Evolutionary conservation across 2,113 vertebrate species (phyloP).

Genomic region (Phalacrocorax pelagicus): DNA sequence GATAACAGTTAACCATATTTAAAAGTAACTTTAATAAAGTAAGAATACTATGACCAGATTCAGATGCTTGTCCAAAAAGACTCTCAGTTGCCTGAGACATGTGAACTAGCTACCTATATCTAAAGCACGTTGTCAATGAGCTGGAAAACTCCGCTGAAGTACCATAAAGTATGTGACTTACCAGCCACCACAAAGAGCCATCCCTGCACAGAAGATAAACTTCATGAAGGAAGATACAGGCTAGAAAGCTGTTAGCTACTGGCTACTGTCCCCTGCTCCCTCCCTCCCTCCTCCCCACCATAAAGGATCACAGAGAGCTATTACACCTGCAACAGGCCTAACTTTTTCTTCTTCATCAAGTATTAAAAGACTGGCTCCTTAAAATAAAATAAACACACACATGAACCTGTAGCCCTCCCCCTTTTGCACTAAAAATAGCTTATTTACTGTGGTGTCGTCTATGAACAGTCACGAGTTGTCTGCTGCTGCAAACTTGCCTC

Average conservation of each 20-base stretch:
- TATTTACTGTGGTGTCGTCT: conserved; percentile 77
- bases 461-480: conserved; percentile 76
- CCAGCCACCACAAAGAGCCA: conserved; percentile 43
- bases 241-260: conserved; percentile 11
- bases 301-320: background rate
- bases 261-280: background rate
- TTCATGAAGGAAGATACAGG: conserved; percentile 6
- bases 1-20: conserved; percentile 50
- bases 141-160: conserved; percentile 37
- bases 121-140: background rate
- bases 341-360: background rate
- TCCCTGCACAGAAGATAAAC: conserved; percentile 28
- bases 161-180: conserved; percentile 46
- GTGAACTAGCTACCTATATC: conserved; percentile 2
- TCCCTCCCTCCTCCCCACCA: background rate
- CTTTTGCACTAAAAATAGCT: conserved; percentile 78
- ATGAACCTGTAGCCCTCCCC: conserved; percentile 62
- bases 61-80: background rate
- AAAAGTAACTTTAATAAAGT: conserved; percentile 20
- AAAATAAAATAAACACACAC: conserved; percentile 67
- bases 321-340: background rate
- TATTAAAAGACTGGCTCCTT: conserved; percentile 47
- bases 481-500: conserved; percentile 72
- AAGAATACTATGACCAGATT: background rate
- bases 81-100: background rate